A percentile compares a stretch with the other conserved stretches of the same genome.
Conservation (phyloP, 2,797 vertebrate genomes). For the Pseudopleuronectes americanus region DNA sequence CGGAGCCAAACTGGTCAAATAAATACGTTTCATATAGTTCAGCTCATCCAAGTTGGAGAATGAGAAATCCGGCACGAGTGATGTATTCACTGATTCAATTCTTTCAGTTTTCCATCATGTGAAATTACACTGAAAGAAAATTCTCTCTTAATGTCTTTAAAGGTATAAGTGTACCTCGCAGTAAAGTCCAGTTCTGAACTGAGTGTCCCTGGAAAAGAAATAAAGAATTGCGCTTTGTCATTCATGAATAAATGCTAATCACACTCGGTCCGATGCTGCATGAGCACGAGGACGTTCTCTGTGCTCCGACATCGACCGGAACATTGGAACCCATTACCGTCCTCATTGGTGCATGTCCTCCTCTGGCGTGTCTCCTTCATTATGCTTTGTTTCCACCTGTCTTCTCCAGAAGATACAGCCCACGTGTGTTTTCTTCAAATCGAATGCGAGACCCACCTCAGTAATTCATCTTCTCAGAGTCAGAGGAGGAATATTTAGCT, state of each 20-base stretch:
- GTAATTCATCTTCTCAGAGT: background rate
- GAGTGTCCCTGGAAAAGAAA: background rate
- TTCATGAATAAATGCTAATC: slow-evolving; percentile 25
- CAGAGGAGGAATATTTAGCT: background rate
- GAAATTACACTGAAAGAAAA: no score
- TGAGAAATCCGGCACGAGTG: no score
- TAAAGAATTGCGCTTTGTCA: slow-evolving; percentile 5
- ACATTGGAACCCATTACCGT: background rate
- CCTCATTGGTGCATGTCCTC: background rate
- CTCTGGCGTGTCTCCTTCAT: background rate
- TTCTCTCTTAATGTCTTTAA: background rate
- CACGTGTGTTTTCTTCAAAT: background rate
- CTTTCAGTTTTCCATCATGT: no score
- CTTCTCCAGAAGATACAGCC: background rate
- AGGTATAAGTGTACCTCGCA: background rate
- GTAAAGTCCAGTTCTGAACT: background rate
- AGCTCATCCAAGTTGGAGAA: no score
- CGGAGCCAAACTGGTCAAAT: no score
- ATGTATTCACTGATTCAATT: no score
- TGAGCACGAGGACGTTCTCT: background rate
- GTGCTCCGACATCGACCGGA: background rate
- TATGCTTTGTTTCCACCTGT: background rate
- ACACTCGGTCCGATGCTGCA: background rate
- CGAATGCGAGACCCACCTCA: background rate
- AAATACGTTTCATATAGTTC: no score